phyloP scores from a whole-genome alignment of 2,888 invertebrate genomes.

The Papilio protenor region DNA sequence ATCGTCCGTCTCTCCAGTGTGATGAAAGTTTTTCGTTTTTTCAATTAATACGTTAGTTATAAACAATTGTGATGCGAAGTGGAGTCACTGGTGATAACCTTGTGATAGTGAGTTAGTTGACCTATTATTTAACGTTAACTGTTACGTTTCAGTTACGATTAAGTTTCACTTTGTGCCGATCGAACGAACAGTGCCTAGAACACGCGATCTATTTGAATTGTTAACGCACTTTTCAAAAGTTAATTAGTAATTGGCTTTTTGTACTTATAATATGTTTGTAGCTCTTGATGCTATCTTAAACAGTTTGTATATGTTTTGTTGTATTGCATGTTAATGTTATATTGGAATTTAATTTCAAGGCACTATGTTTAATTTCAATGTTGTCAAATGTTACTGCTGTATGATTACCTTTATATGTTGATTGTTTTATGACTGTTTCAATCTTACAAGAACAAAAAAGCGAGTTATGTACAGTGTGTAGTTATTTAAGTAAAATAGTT shows the following conservation, averaged over 20 bases:
- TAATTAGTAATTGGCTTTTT: slow-evolving; percentile 69
- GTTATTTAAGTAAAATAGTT: not conserved
- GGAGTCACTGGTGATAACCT: slow-evolving; percentile 66
- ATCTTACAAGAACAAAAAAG: not conserved
- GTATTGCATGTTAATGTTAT: slow-evolving; percentile 11
- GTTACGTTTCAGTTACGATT: slow-evolving; percentile 59
- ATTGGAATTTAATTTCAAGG: slow-evolving; percentile 26
- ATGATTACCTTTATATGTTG: slow-evolving; percentile 19
- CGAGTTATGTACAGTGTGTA: slow-evolving; percentile 5
- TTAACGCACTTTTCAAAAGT: slow-evolving; percentile 58
- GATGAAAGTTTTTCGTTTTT: slow-evolving; percentile 43
- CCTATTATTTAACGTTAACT: slow-evolving; percentile 59
- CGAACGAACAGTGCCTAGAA: slow-evolving; percentile 74
- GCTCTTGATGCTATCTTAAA: slow-evolving; percentile 8
- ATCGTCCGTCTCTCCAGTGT: slow-evolving; percentile 43
- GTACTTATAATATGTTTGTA: slow-evolving; percentile 69
- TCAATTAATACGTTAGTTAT: slow-evolving; percentile 45
- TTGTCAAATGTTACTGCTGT: slow-evolving; percentile 5
- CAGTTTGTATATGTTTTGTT: slow-evolving; percentile 14
- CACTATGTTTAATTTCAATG: slow-evolving; percentile 18
- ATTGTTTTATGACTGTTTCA: slow-evolving; percentile 21
- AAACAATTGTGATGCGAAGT: slow-evolving; percentile 49
- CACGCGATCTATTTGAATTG: slow-evolving; percentile 72
- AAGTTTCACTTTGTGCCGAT: slow-evolving; percentile 57
- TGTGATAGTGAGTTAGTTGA: slow-evolving; percentile 69